Conservation (phyloP, 2,888 invertebrate species). For the Scaptomyza flava region DNA sequence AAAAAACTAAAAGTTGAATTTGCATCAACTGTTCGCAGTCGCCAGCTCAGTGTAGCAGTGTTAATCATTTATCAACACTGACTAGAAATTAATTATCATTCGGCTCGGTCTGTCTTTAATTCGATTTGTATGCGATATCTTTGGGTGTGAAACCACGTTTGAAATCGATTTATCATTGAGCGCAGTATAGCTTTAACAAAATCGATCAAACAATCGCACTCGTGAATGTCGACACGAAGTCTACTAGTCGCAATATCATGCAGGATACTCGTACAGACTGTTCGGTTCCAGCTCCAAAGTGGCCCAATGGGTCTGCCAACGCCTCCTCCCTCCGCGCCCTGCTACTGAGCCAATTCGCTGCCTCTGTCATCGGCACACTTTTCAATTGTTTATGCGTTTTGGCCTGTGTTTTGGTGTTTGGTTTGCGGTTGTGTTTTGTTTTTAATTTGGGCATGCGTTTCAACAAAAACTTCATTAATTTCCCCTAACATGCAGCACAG, state of each 20-base stretch:
- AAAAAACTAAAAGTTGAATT: slow-evolving; percentile 39
- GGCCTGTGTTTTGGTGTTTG: slow-evolving; percentile 36
- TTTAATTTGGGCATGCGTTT: slow-evolving; percentile 60
- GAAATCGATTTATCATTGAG: slow-evolving; percentile 68
- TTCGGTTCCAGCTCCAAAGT: slow-evolving; percentile 55
- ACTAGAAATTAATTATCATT: slow-evolving; percentile 67
- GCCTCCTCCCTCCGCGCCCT: background rate
- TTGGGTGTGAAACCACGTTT: slow-evolving; percentile 72
- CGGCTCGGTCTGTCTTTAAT: slow-evolving; percentile 65
- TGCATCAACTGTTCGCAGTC: slow-evolving; percentile 49
- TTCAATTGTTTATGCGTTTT: slow-evolving; percentile 68
- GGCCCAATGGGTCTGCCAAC: slow-evolving; percentile 12
- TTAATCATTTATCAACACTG: slow-evolving; percentile 72
- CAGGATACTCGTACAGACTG: slow-evolving; percentile 66
- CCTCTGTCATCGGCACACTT: slow-evolving; percentile 62
- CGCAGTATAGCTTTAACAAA: slow-evolving; percentile 29
- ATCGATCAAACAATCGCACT: slow-evolving; percentile 66
- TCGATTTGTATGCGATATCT: slow-evolving; percentile 74
- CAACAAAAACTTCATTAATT: slow-evolving; percentile 81
- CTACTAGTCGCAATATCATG: slow-evolving; percentile 39
- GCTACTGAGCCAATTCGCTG: slow-evolving; percentile 23
- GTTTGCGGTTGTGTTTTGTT: slow-evolving; percentile 26
- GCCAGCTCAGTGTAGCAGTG: slow-evolving; percentile 17
- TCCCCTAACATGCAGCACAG: slow-evolving; percentile 45
- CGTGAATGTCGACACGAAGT: slow-evolving; percentile 63